Evolutionary conservation across 2,888 invertebrate species (phyloP), one percentile per base, ranked within the genome.

Genomic region (Campoplex capitator): DNA sequence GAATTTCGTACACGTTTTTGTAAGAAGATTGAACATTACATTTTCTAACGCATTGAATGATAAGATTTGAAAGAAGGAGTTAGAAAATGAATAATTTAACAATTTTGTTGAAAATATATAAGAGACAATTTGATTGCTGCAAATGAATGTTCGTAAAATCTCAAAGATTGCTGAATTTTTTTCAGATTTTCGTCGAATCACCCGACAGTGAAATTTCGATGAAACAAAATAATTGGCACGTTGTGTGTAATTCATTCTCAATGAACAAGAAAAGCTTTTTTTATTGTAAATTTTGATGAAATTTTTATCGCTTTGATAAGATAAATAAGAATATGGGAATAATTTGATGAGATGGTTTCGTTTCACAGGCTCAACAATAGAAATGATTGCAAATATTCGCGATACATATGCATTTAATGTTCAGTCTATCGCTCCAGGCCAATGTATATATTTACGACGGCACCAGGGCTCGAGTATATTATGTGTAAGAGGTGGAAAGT

Each of bases 331-430:
- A 32, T 32, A 32, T 62, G 62, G 16, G 32, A 32, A 62, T 32
- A 32, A 62, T 65, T 70, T 45, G 0, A 28, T 70, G 42, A 45
- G 28, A 74, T 35, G 48, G 56, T 56, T 35, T 42, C 23, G 62
- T 70, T 74, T 56, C 78, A 70, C 70, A 23, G 32, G 62, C 18
- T 48, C 62, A 65, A 88, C 88, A 88, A 90, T 88, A 73, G 54
- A 56, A 70, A 89, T 91, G 90, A 91, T 91, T 90, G 83, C 86
- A 85, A 77, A 68, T 73, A 42, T 58, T 38, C 23, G 62, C 38
- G 32, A 45, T 45, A 45, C 62, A 45, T 45, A 62, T n/a, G 32
- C 18, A 70, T 81, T 23, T 48, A 62, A 62, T 51, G 75, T 35
- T 73, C 18, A 71, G 48, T 32, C 32, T 73, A 42, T 42, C 42